Evolutionary conservation across 2,888 invertebrate species (phyloP), one percentile per base, ranked within the genome.

Genomic region (Caenorhabditis macrosperma): DNA sequence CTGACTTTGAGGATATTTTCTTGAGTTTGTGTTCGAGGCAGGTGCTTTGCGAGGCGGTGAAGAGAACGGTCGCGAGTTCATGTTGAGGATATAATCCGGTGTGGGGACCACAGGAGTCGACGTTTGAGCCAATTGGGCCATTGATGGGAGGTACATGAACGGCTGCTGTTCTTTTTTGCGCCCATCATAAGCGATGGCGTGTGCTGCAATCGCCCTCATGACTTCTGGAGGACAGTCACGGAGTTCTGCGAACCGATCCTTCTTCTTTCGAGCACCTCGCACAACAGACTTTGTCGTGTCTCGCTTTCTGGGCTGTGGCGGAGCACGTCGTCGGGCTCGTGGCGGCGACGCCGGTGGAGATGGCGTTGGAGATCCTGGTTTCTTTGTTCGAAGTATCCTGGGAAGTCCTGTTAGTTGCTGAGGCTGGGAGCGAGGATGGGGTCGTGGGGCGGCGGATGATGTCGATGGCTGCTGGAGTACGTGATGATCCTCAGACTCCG

Each of bases 141-240:
- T 10, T 15, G 28, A 26, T 0, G 74, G 74, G 2, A 48, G 3
- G 12, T 17, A 59, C 17, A 59, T 38, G 30, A 28, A 63, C 41
- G 74, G 74, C 0, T 24, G 20, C 22, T 74, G 74, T 50, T 64
- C 64, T 28, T 74, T 74, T 15, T 50, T 57, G 3, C 74, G 12
- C 9, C 74, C 74, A 44, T 74, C 74, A 24, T 64, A 64, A 7
- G 64, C 30, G 17, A 74, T 74, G 6, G 74, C 74, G 24, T 74
- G 64, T 1, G 74, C 74, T 6, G 74, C 74, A 0, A 74, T 64
- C 0, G 74, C 74, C 12, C 59, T 17, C 74, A 74, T 74, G 9
- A 74, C 41, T 35, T 64, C 74, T 2, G 74, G 74, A 7, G 74
- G 74, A 30, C 48, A 57, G 6, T 66, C 64, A 0, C 74, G 57